phyloP scores from a whole-genome alignment of 2,797 vertebrate species.

The Heteromormyrus szaboi region DNA sequence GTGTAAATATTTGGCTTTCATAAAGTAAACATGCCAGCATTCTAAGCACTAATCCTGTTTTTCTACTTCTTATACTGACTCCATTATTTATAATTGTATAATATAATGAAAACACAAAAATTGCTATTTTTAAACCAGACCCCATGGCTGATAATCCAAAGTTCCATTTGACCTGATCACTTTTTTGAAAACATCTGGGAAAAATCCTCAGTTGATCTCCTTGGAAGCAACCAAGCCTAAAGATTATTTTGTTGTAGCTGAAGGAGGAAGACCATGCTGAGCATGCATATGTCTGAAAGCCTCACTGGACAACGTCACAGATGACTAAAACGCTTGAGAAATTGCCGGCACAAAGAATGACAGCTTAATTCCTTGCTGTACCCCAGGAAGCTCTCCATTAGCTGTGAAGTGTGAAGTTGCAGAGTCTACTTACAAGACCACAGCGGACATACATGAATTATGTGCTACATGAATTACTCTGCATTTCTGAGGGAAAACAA shows the following conservation, averaged over 20 bases:
- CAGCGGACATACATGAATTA: neutral
- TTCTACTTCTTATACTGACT: neutral
- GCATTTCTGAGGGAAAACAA: neutral
- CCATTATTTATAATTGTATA: neutral
- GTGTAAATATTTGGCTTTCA: neutral
- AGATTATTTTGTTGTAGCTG: neutral
- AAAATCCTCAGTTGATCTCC: neutral
- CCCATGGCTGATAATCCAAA: neutral
- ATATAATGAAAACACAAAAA: neutral
- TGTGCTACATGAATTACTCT: neutral
- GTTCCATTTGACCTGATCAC: neutral
- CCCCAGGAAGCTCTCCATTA: neutral
- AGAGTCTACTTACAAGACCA: neutral
- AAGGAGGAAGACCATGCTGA: neutral
- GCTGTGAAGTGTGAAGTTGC: neutral
- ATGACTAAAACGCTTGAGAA: neutral
- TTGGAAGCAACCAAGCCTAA: neutral
- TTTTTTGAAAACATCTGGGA: neutral
- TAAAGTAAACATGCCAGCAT: neutral
- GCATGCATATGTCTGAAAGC: neutral
- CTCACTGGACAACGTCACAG: neutral
- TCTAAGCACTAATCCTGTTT: neutral
- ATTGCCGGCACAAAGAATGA: neutral
- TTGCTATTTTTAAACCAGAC: neutral
- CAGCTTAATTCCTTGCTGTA: neutral